Percentiles rank a stretch among this genome's conserved stretches.
These are phyloP conservation scores for Drosophila kanekoi DNA, from an alignment of 2,888 invertebrate genomes.

Conservation along the genomic window DNA sequence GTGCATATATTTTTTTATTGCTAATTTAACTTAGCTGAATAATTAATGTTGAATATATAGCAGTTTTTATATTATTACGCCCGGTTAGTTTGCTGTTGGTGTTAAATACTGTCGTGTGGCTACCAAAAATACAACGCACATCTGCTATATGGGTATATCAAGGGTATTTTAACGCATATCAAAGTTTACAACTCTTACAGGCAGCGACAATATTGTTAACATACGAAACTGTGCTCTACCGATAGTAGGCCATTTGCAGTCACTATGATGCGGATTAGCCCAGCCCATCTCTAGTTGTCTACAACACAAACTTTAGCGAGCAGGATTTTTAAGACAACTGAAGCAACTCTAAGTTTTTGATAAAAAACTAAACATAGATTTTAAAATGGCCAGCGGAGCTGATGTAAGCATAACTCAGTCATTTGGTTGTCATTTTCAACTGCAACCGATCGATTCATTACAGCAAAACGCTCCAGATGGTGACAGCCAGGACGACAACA, in stretches of 20 bases:
- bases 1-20: too few species aligned
- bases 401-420: conserved; percentile 19
- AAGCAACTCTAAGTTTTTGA: conserved; percentile 3
- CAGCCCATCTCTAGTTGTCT: conserved; percentile 30
- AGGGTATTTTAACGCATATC: background rate
- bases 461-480: conserved; percentile 38
- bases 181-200: background rate
- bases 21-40: too few species aligned
- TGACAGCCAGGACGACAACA: conserved; percentile 21
- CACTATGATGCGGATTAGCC: background rate
- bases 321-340: background rate
- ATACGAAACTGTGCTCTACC: background rate
- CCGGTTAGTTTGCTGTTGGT: too few species aligned
- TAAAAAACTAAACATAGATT: background rate
- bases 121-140: background rate
- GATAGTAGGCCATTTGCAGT: conserved; percentile 3
- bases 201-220: too few species aligned
- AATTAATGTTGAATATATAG: too few species aligned
- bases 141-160: background rate
- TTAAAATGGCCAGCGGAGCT: conserved; percentile 45
- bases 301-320: background rate
- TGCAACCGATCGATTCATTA: background rate
- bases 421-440: background rate
- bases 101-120: background rate
- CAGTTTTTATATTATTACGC: too few species aligned